Evolutionary conservation across 2,888 invertebrate genomes (phyloP), one percentile per base, ranked within the genome.

Genomic region (Uropetala carovei): DNA sequence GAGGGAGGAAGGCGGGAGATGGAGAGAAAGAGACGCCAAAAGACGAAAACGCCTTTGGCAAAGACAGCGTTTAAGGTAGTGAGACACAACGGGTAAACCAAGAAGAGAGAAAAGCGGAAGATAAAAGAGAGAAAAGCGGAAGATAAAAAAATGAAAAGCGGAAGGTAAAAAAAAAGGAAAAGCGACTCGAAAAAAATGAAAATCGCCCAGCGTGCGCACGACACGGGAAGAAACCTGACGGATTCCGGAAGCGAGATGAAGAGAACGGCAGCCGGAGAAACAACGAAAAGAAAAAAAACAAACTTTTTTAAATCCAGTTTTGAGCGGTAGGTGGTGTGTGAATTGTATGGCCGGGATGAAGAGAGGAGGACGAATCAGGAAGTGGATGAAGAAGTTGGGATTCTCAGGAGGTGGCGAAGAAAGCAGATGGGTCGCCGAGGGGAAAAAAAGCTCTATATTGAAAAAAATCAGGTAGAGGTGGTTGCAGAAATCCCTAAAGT

Each of bases 381-480:
- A 58, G 85, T 58, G 85, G 86, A 82, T 82, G 30, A 43, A 43
- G 82, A 43, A n/a, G 27, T 27, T 64, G 8, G 64, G n/a, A 58
- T 85, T 57, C 57, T 18, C 1, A 9, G 16, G 56, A 56, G 84
- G 57, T 22, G 11, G 43, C n/a, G 89, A 22, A 18, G 85, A 58
- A 58, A 85, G 30, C 59, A 30, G 86, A 60, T 22, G 60, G 27
- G 30, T 30, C 22, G 59, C 58, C 22, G 14, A 27, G 59, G 59
- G 82, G 82, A 13, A 43, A 82, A 82, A 60, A 60, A 58, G 58
- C 60, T 16, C 10, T n/a, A 18, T 43, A 64, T 64, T 64, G 64
- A 83, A 83, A n/a, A 57, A 18, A 9, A 30, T 82, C 18, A 16
- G 9, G 56, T 7, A 7, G 16, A 11, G 10, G n/a, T 13, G 58